These are phyloP conservation scores for Chionomys nivalis DNA, from an alignment of 2,113 vertebrate species.

Conservation along the genomic window DNA sequence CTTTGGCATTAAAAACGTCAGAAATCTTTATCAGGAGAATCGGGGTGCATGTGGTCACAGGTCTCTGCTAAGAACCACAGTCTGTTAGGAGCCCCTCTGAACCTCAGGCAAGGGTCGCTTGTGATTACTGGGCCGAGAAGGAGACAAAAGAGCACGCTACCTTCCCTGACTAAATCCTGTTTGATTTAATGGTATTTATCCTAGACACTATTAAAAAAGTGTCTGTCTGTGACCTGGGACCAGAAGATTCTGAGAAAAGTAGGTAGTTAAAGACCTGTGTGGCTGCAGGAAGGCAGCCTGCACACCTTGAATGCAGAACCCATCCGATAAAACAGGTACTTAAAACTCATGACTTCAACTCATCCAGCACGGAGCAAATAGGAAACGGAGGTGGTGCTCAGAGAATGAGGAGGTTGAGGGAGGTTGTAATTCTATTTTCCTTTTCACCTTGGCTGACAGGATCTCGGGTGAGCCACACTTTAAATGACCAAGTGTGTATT, in stretches of 20 bases:
- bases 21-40: neutral
- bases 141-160: neutral
- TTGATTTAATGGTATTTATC: neutral
- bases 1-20: neutral
- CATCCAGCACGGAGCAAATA: accelerated
- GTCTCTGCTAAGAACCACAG: neutral
- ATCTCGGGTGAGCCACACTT: neutral
- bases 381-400: accelerated
- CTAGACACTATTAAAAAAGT: neutral
- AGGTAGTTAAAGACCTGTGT: accelerated
- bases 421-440: neutral
- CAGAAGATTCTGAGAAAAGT: neutral
- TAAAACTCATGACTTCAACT: neutral
- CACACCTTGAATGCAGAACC: accelerated
- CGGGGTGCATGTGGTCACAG: neutral
- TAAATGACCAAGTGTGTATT: neutral
- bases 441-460: neutral
- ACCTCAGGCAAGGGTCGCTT: neutral
- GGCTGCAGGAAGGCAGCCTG: neutral
- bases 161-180: neutral
- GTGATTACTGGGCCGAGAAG: neutral
- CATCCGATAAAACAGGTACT: neutral
- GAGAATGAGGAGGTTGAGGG: accelerated
- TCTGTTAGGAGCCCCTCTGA: neutral
- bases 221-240: neutral